Percentiles rank a stretch among this genome's conserved stretches.
These are phyloP conservation scores for Cervus canadensis DNA, from an alignment of 2,113 vertebrate species.

Conservation along the genomic window DNA sequence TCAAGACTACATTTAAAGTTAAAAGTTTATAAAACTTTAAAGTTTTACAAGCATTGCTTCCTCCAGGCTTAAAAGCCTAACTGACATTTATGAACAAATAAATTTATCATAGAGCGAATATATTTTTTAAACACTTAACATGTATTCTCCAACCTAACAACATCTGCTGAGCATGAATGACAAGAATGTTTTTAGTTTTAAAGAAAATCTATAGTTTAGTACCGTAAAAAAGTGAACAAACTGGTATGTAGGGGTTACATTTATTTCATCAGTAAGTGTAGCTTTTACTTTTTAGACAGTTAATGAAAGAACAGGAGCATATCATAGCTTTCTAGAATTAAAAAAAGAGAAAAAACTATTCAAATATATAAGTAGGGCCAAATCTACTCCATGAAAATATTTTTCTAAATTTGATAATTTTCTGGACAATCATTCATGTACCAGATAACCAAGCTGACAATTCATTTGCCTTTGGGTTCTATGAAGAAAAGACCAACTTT, in stretches of 20 bases:
- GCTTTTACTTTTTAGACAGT: not conserved
- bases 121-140: conserved; percentile 40
- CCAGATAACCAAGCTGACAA: not conserved
- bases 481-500: not conserved
- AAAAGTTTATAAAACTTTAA: conserved; percentile 65
- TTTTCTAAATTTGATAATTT: conserved; percentile 21
- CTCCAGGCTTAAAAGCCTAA: conserved; percentile 51
- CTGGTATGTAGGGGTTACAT: not conserved
- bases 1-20: conserved; percentile 49
- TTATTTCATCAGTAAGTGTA: not conserved
- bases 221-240: not conserved
- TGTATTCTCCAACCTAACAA: conserved; percentile 36
- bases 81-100: conserved; percentile 69
- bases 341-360: not conserved
- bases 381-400: not conserved
- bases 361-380: not conserved
- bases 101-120: conserved; percentile 50
- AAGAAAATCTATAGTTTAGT: conserved; percentile 30
- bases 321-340: not conserved
- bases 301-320: not conserved
- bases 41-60: conserved; percentile 53
- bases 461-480: not conserved
- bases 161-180: conserved; percentile 55
- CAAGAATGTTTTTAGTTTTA: conserved; percentile 23
- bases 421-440: not conserved